Conservation (phyloP, 2,888 invertebrate species). For the Amiota communis region DNA sequence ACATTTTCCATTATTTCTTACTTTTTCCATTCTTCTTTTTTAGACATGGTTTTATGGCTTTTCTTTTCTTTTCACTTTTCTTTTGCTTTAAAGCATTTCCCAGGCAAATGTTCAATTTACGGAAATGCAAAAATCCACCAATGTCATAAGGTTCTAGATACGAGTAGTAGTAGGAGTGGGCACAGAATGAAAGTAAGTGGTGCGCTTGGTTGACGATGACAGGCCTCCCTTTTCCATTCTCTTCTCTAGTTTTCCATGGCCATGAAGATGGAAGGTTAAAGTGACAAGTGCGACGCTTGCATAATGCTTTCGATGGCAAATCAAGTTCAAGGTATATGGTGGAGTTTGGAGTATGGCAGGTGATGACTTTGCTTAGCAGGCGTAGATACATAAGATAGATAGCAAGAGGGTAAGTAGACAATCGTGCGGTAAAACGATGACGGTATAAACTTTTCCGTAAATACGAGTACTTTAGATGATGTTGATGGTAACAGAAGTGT, state of each 20-base stretch:
- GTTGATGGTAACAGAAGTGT: not conserved
- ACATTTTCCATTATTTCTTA: not conserved
- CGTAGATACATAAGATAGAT: not conserved
- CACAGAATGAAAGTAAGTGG: not conserved
- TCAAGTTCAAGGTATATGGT: constrained; percentile 14
- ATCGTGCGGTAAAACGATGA: constrained; percentile 23
- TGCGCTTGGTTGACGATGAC: constrained; percentile 43
- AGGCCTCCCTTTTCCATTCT: constrained; percentile 47
- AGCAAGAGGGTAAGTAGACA: not conserved
- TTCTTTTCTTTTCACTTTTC: constrained; percentile 51
- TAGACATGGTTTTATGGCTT: constrained; percentile 64
- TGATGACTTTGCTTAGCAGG: not conserved
- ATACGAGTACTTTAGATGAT: constrained; percentile 9
- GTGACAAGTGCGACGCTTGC: constrained; percentile 65
- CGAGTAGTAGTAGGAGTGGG: too few relatives aligned
- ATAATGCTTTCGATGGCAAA: constrained; percentile 45
- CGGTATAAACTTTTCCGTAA: not conserved
- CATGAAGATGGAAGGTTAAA: constrained; percentile 58
- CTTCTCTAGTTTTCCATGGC: not conserved
- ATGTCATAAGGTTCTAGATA: not conserved
- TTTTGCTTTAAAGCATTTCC: constrained; percentile 43
- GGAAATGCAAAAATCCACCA: constrained; percentile 28
- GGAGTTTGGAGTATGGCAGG: not conserved
- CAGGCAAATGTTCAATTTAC: constrained; percentile 60
- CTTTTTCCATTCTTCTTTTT: constrained; percentile 56